These are phyloP conservation scores for Athripsodes cinereus DNA, from an alignment of 2,888 invertebrate genomes.

Conservation along the genomic window DNA sequence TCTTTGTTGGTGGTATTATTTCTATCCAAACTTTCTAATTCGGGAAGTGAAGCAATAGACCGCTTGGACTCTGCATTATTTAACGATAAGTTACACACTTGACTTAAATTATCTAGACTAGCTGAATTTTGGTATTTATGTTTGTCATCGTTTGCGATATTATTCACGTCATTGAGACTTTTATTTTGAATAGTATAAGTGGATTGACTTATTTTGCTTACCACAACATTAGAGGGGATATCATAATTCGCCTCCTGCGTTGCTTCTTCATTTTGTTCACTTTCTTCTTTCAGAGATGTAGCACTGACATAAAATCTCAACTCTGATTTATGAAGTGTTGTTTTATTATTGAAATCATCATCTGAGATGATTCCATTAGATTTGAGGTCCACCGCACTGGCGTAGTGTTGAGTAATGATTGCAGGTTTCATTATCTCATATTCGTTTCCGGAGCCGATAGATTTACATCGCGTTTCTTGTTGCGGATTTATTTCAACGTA, in stretches of 20 bases:
- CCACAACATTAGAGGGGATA: slow-evolving; percentile 10
- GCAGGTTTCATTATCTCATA: slow-evolving; percentile 24
- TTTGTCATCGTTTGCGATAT: slow-evolving; percentile 3
- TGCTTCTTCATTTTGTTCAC: slow-evolving; percentile 5
- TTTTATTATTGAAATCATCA: not conserved
- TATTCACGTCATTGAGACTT: slow-evolving; percentile 21
- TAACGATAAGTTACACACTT: slow-evolving; percentile 24
- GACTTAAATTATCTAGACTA: slow-evolving; percentile 26
- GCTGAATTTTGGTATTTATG: slow-evolving; percentile 26
- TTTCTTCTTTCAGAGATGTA: slow-evolving; percentile 15
- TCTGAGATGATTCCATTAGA: not conserved
- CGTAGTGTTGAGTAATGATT: slow-evolving; percentile 3
- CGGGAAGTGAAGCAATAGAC: slow-evolving; percentile 23
- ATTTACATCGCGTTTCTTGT: slow-evolving; percentile 14
- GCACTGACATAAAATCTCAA: slow-evolving; percentile 24
- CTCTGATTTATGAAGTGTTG: slow-evolving; percentile 22
- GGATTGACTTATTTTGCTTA: slow-evolving; percentile 2
- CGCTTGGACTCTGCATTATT: slow-evolving; percentile 23
- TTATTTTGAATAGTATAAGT: slow-evolving; percentile 19
- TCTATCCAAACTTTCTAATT: slow-evolving; percentile 19
- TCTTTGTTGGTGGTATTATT: slow-evolving; percentile 12
- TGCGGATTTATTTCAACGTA: slow-evolving; percentile 8
- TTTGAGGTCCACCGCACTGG: slow-evolving; percentile 7
- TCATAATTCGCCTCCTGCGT: slow-evolving; percentile 15
- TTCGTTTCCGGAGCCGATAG: slow-evolving; percentile 22